Evolutionary conservation across 2,888 invertebrate genomes (phyloP).

Genomic region (Lomographa bimaculata): DNA sequence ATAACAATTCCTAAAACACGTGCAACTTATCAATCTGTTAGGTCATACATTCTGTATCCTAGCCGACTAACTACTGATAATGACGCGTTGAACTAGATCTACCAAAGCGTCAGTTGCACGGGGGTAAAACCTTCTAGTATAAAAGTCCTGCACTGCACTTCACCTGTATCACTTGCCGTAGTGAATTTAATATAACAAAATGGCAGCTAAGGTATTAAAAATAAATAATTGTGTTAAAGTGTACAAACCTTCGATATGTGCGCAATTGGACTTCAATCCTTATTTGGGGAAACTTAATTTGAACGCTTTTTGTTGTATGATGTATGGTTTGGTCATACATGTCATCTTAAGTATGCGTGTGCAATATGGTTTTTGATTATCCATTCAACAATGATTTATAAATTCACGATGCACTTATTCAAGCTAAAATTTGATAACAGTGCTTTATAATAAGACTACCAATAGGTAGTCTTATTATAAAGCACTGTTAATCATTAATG

Average conservation of each 20-base stretch:
- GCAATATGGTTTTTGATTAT: background rate
- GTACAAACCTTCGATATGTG: constrained; percentile 16
- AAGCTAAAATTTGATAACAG: no score
- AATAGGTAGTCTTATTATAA: no score
- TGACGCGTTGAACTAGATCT: constrained; percentile 39
- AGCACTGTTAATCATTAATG: no score
- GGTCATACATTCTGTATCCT: no score
- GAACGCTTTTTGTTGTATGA: constrained; percentile 4
- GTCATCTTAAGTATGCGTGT: constrained; percentile 1
- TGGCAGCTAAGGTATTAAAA: constrained; percentile 76
- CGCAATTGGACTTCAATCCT: constrained; percentile 17
- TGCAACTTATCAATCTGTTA: no score
- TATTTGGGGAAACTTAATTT: constrained; percentile 9
- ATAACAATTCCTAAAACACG: no score
- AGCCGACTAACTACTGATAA: constrained; percentile 4
- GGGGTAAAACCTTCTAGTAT: constrained; percentile 72
- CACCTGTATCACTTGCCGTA: constrained; percentile 71
- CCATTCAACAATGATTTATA: no score
- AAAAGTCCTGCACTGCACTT: constrained; percentile 62
- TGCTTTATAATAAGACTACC: no score
- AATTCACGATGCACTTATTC: no score
- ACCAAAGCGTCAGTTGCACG: constrained; percentile 42
- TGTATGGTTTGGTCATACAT: constrained; percentile 1
- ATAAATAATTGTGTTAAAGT: constrained; percentile 31
- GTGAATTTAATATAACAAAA: constrained; percentile 71